A percentile compares a stretch with the other conserved stretches of the same genome.
These are phyloP conservation scores for Drosophila rubida DNA, from an alignment of 2,888 invertebrate genomes.

Conservation along the genomic window DNA sequence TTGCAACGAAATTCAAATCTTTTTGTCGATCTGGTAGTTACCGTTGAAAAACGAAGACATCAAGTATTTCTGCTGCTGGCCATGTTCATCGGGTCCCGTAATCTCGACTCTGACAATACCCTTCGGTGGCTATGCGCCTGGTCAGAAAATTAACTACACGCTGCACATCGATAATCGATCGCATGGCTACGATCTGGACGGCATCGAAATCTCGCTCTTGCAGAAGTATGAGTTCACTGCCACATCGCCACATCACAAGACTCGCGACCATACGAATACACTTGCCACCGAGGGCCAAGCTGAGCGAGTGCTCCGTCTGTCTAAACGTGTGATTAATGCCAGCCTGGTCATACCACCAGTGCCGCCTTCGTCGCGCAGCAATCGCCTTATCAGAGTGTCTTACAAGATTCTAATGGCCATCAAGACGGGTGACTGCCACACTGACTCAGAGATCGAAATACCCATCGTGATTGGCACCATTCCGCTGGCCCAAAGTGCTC, in stretches of 20 bases:
- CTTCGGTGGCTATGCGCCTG: conserved; percentile 89
- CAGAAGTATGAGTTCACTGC: conserved; percentile 62
- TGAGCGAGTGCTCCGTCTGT: conserved; percentile 55
- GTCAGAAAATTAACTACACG: conserved; percentile 88
- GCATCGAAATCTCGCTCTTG: conserved; percentile 52
- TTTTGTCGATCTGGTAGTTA: conserved; percentile 27
- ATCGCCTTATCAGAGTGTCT: conserved; percentile 52
- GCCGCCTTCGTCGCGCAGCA: conserved; percentile 59
- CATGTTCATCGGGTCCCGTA: conserved; percentile 64
- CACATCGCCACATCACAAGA: conserved; percentile 43
- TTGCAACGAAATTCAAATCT: not conserved
- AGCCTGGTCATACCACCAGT: conserved; percentile 61
- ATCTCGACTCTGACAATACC: conserved; percentile 85
- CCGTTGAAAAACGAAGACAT: conserved; percentile 53
- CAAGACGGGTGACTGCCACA: conserved; percentile 38
- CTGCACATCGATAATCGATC: conserved; percentile 90
- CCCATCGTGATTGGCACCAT: conserved; percentile 74
- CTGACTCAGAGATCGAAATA: conserved; percentile 27
- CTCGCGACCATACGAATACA: conserved; percentile 23
- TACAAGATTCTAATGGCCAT: conserved; percentile 55
- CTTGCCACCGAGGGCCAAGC: conserved; percentile 36
- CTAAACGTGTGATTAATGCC: conserved; percentile 58
- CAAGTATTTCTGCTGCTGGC: conserved; percentile 73
- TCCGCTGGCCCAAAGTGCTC: conserved; percentile 66
- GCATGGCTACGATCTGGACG: conserved; percentile 80